phyloP scores from a whole-genome alignment of 64 coral and sea anemone genomes.

The Pocillopora verrucosa region DNA sequence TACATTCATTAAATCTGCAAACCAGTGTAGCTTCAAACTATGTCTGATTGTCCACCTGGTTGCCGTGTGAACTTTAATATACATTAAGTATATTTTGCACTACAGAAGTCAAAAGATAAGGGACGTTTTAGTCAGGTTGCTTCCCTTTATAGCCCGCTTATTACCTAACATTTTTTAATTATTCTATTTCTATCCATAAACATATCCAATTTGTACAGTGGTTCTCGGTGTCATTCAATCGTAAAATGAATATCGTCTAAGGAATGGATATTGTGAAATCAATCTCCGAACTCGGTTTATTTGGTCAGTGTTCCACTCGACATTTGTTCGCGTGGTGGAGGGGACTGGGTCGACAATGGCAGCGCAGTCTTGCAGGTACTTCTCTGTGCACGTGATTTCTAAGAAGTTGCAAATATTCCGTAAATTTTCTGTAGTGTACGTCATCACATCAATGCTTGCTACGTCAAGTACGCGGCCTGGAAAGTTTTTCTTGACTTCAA shows the following conservation, averaged over 20 bases:
- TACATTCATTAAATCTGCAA: too few species aligned
- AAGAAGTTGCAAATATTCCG: slow-evolving; percentile 1
- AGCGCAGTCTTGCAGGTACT: slow-evolving; percentile 22
- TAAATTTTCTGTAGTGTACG: neutral
- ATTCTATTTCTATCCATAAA: too few species aligned
- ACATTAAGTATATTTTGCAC: too few species aligned
- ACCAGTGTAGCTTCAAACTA: too few species aligned
- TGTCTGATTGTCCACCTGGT: too few species aligned
- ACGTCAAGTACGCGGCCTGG: slow-evolving; percentile 7
- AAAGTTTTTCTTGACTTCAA: slow-evolving; percentile 5
- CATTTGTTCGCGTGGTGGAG: neutral
- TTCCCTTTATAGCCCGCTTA: too few species aligned
- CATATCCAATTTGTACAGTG: neutral
- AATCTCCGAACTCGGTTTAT: neutral
- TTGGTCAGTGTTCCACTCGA: slow-evolving; percentile 6
- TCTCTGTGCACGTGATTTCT: neutral
- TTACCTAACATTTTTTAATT: too few species aligned
- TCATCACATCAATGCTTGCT: slow-evolving; percentile 18
- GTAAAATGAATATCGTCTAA: slow-evolving; percentile 19
- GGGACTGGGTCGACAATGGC: slow-evolving; percentile 12
- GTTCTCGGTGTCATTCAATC: neutral
- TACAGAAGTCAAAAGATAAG: too few species aligned
- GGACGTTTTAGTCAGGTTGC: too few species aligned
- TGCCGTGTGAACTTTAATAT: too few species aligned
- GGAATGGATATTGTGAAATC: neutral